Conservation (phyloP, 2,113 vertebrate genomes). For the Carassius auratus region DNA sequence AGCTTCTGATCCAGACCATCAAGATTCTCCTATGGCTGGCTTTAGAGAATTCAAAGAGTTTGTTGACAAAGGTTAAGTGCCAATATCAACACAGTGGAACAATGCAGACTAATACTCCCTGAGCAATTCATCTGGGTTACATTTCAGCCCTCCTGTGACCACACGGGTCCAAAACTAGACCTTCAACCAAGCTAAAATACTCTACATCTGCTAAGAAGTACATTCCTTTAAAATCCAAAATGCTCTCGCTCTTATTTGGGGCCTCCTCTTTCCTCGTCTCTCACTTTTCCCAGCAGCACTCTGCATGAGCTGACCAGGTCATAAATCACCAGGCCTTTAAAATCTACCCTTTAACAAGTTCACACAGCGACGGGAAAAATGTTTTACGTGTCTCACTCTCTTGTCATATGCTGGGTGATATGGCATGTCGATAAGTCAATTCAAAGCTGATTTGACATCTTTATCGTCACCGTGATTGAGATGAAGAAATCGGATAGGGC, state of each 20-base stretch:
- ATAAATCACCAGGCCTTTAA: constrained; percentile 24
- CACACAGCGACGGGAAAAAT: constrained; percentile 22
- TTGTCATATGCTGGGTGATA: constrained; percentile 47
- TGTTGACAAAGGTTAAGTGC: constrained; percentile 34
- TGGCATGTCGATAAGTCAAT: constrained; percentile 63
- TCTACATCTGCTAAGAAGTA: constrained; percentile 17
- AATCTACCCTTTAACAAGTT: constrained; percentile 1
- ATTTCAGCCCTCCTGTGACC: constrained; percentile 20
- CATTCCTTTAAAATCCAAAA: not conserved
- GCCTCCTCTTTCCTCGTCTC: constrained; percentile 3
- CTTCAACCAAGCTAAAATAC: constrained; percentile 6
- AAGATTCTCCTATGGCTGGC: constrained; percentile 5
- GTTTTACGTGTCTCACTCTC: constrained; percentile 1
- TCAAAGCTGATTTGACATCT: constrained; percentile 68
- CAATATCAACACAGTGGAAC: constrained; percentile 26
- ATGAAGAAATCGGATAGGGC: constrained; percentile 68
- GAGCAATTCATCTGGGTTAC: constrained; percentile 27
- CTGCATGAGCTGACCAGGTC: constrained; percentile 3
- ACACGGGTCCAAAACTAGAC: constrained; percentile 2
- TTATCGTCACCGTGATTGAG: constrained; percentile 64
- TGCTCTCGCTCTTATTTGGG: not conserved
- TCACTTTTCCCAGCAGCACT: constrained; percentile 11
- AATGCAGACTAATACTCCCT: constrained; percentile 17
- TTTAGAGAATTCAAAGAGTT: constrained; percentile 12
- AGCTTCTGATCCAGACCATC: constrained; percentile 25